These are phyloP conservation scores for Vesta saturnalis DNA, from an alignment of 2,888 invertebrate genomes.

Conservation along the genomic window DNA sequence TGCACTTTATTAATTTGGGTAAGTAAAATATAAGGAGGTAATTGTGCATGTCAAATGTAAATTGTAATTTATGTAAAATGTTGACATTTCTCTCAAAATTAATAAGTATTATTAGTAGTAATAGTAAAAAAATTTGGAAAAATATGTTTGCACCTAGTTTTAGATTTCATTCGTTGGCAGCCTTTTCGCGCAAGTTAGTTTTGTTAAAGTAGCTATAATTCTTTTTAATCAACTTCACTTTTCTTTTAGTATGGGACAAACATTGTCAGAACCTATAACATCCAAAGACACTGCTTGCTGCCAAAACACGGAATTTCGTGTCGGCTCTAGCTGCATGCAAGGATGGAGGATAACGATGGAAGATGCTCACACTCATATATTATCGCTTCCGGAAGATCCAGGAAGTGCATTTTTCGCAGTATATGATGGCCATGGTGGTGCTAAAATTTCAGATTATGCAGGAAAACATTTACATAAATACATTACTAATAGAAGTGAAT, in stretches of 20 bases:
- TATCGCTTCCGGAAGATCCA: slow-evolving; percentile 93
- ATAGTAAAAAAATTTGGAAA: not conserved
- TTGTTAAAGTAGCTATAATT: too few species aligned
- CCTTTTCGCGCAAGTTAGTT: too few species aligned
- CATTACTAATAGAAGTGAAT: slow-evolving; percentile 84
- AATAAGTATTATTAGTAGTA: not conserved
- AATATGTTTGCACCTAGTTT: slow-evolving; percentile 4
- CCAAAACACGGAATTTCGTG: slow-evolving; percentile 75
- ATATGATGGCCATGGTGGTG: slow-evolving; percentile 85
- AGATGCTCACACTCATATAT: slow-evolving; percentile 96
- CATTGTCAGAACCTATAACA: slow-evolving; percentile 96
- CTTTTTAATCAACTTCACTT: not conserved
- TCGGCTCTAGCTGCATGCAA: slow-evolving; percentile 99
- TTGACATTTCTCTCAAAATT: slow-evolving; percentile 27
- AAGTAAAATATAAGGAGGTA: not conserved
- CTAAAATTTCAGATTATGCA: slow-evolving; percentile 93
- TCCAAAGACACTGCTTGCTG: slow-evolving; percentile 85
- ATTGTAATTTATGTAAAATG: not conserved
- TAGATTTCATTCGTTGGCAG: not conserved
- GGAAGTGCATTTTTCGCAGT: slow-evolving; percentile 92
- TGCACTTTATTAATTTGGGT: not conserved
- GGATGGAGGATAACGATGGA: slow-evolving; percentile 99
- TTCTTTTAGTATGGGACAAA: slow-evolving; percentile 85
- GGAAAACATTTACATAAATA: slow-evolving; percentile 95
- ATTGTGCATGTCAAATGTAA: slow-evolving; percentile 7